Conservation (phyloP, 1,140 invertebrate genomes). For the Cylas formicarius region DNA sequence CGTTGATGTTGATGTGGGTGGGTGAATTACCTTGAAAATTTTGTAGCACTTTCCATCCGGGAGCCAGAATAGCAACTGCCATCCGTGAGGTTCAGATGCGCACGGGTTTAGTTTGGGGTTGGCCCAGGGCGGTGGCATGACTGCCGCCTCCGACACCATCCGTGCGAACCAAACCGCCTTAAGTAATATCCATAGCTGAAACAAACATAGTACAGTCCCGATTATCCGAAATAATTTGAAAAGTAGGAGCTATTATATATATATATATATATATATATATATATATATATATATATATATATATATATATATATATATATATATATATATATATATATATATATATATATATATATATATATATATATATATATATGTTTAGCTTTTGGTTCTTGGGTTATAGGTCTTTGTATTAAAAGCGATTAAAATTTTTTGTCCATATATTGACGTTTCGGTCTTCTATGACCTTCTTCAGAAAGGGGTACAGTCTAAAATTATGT, state of each 20-base stretch:
- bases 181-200: conserved; percentile 25
- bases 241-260: no score
- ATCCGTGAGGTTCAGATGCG: conserved; percentile 64
- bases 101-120: conserved; percentile 73
- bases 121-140: conserved; percentile 77
- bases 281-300: conserved; percentile 7
- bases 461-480: no score
- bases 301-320: conserved; percentile 6
- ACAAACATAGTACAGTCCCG: no score
- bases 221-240: no score
- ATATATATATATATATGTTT: conserved; percentile 6
- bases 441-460: no score
- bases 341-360: conserved; percentile 7
- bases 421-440: no score
- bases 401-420: no score
- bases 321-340: conserved; percentile 5
- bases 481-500: no score
- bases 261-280: conserved; percentile 7
- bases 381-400: neutral
- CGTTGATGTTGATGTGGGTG: no score
- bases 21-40: conserved; percentile 65
- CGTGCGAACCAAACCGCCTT: conserved; percentile 10
- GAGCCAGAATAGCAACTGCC: conserved; percentile 79
- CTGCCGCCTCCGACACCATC: conserved; percentile 44
- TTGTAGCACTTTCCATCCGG: conserved; percentile 74